Evolutionary conservation across 2,888 invertebrate species (phyloP), one percentile per base, ranked within the genome.

Genomic region (Cheilosia variabilis): DNA sequence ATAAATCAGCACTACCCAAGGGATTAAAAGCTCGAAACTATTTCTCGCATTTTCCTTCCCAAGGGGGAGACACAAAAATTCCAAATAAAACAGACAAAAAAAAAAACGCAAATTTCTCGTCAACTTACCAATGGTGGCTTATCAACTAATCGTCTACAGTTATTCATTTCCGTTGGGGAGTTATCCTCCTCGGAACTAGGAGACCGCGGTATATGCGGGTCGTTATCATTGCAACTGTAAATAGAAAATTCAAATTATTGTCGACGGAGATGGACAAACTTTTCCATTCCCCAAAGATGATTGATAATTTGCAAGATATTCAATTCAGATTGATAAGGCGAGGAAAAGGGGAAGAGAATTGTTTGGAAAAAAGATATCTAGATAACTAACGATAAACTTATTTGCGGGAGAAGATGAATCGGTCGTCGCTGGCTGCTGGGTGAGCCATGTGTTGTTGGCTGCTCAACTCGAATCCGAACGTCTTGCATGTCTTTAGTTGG

Each of bases 81-180:
- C 37, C 37, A 37, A 37, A 37, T 37, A 37, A 19, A 66, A 66
- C 37, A 15, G 0, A 10, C 52, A 53, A 41, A n/a, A 41, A 27
- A 24, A 15, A 6, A 1, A 9, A 63, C 9, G 31, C 31, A 31
- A 31, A 34, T 58, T 19, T n/a, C 58, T 31, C 43, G 53, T 55
- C n/a, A 72, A 88, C 89, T 88, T 89, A 92, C 92, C 90, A 97
- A 93, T 66, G 96, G 96, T 79, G 97, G 96, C 91, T 97, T 96
- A 91, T 97, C 96, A 83, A 94, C 94, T 90, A 97, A 94, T 89
- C 96, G 94, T 91, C 96, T 95, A 93, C 96, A 97, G 90, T 96
- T 96, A 93, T 96, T 96, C 92, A 97, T 94, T 93, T 97, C 97
- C 65, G 96, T 96, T 58, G 97, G 97, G 10, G 97, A 97, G 93